phyloP scores from a whole-genome alignment of 2,888 invertebrate species.

The Andrena fulva region DNA sequence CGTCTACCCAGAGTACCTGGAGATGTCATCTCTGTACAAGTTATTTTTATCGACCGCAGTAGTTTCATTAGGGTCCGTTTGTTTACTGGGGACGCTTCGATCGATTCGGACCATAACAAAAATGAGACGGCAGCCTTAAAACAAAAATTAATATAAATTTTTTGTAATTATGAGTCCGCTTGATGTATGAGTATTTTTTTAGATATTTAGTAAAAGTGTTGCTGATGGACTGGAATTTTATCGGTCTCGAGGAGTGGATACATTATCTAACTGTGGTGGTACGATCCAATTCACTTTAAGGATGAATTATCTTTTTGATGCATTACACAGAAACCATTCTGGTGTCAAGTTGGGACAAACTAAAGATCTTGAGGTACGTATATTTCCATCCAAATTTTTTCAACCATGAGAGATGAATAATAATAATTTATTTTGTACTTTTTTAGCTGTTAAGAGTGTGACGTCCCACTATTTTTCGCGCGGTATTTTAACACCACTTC shows the following conservation, averaged over 20 bases:
- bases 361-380: background rate
- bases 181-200: constrained; percentile 1
- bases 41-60: too few relatives aligned
- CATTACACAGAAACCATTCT: background rate
- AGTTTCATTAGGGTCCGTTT: too few relatives aligned
- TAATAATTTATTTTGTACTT: background rate
- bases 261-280: background rate
- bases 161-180: background rate
- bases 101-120: too few relatives aligned
- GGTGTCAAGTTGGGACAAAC: background rate
- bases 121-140: too few relatives aligned
- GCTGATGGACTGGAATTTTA: background rate
- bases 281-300: background rate
- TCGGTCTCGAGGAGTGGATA: background rate
- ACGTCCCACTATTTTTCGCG: too few relatives aligned
- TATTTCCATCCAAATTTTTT: too few relatives aligned
- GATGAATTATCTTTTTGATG: background rate
- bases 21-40: too few relatives aligned
- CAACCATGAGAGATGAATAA: background rate
- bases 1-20: too few relatives aligned
- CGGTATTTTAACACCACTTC: too few relatives aligned
- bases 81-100: too few relatives aligned
- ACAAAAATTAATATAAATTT: too few relatives aligned
- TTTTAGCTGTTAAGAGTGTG: background rate
- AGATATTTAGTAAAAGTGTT: constrained; percentile 7